These are phyloP conservation scores for Troglohyphantes excavatus DNA, from an alignment of 2,888 invertebrate genomes.

Conservation along the genomic window DNA sequence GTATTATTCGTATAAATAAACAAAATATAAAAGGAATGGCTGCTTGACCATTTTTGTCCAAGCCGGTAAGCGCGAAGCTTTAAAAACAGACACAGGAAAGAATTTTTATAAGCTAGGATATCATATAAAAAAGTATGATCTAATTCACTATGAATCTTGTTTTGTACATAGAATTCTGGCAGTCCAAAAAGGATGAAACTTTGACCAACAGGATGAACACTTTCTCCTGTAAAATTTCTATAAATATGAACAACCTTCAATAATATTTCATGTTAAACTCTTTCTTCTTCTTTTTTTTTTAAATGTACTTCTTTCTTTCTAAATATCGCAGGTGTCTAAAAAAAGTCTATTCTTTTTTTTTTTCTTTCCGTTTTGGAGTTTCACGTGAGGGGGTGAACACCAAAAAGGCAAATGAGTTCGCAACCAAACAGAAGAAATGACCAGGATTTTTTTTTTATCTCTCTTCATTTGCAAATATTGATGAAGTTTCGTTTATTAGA, in stretches of 20 bases:
- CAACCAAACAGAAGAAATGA: constrained; percentile 26
- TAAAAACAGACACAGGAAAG: constrained; percentile 57
- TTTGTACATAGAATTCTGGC: constrained; percentile 79
- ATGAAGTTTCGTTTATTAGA: constrained; percentile 42
- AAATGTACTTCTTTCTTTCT: constrained; percentile 29
- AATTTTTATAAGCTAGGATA: constrained; percentile 65
- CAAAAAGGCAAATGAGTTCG: constrained; percentile 40
- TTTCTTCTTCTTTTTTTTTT: constrained; percentile 21
- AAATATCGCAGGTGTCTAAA: constrained; percentile 61
- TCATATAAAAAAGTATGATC: constrained; percentile 77
- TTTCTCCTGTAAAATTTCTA: constrained; percentile 74
- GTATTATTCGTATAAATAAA: background rate
- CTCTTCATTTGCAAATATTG: constrained; percentile 40
- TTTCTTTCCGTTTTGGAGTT: background rate
- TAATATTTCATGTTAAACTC: constrained; percentile 50
- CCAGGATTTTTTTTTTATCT: background rate
- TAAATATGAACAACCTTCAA: constrained; percentile 66
- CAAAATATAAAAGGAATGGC: background rate
- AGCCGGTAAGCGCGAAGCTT: constrained; percentile 13
- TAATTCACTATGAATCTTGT: constrained; percentile 78
- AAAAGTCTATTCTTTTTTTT: constrained; percentile 38
- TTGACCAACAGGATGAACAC: constrained; percentile 74
- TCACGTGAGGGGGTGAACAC: constrained; percentile 19
- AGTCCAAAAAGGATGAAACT: constrained; percentile 77
- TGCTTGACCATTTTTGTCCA: background rate